These are phyloP conservation scores for Argopecten irradians DNA, from an alignment of 1,140 invertebrate genomes.

Conservation along the genomic window DNA sequence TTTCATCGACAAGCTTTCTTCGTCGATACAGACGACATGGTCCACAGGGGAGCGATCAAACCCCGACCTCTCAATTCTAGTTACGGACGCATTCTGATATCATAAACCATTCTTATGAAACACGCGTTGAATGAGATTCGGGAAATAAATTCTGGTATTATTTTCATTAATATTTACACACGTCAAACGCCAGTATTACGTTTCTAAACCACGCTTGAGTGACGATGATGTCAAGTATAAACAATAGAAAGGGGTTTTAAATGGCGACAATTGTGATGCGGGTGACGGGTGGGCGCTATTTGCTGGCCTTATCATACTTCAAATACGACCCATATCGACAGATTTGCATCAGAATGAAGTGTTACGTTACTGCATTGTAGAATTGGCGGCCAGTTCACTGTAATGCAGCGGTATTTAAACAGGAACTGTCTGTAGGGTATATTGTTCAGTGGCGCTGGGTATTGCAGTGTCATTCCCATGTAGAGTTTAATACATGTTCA, in stretches of 20 bases:
- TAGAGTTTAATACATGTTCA: not conserved
- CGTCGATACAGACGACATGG: not conserved
- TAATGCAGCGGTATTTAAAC: conserved; percentile 16
- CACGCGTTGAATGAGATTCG: conserved; percentile 14
- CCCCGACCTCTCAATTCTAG: not conserved
- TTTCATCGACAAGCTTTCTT: not conserved
- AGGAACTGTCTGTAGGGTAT: not conserved
- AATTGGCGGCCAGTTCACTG: conserved; percentile 1
- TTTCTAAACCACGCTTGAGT: not conserved
- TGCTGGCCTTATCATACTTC: not conserved
- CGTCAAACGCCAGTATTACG: not conserved
- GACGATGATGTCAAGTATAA: not conserved
- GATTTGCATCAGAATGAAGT: conserved; percentile 16
- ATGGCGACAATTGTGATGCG: conserved; percentile 13
- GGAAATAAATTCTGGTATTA: conserved; percentile 12
- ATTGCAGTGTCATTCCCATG: not conserved
- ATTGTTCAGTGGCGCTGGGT: not conserved
- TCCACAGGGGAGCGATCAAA: not conserved
- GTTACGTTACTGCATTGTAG: not conserved
- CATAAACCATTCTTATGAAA: conserved; percentile 13
- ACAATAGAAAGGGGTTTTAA: not conserved
- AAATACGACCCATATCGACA: conserved; percentile 1
- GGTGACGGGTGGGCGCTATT: conserved; percentile 11
- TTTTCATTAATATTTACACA: conserved; percentile 19
- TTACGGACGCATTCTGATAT: conserved; percentile 15